Base-by-base conservation (phyloP, 2,797 vertebrate species). In the Sebastes taczanowskii region DNA sequence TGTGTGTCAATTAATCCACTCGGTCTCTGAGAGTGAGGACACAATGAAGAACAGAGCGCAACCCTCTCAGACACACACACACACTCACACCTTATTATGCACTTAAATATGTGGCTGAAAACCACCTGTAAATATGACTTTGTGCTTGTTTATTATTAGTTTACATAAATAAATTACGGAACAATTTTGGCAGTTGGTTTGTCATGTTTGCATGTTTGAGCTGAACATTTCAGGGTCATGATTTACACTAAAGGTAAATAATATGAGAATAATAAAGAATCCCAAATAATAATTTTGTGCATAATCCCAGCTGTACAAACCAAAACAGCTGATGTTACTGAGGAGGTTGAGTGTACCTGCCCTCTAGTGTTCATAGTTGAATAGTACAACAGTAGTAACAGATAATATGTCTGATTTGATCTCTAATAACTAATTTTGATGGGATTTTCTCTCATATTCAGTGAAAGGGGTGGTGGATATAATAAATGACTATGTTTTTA, bases 351-450 rank as follows among this genome's bases (percentile, higher is more conserved):
- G 18, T 46, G 35, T 46, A 46, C 27, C 52, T 78, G 87, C 84
- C 89, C 80, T 71, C 88, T 88, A 68, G 81, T 93, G 90, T 71
- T 83, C 6, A 13, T 42, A 52, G 46, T 16, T 11, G 8, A 32
- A 14, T 58, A 63, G 55, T 86, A 64, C 81, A 84, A 56, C 13
- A 16, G 18, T n/a, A 67, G 32, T 3, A 16, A 16, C 23, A 75
- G 4, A 23, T 2, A 71, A 38, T 53, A 25, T 2, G 11, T 32
- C 4, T 60, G 4, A 20, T 61, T 49, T 30, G 2, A 23, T 20
- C 8, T 29, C 11, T 18, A 29, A 61, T 30, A 23, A 42, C 16
- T 59, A 0, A 34, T 11, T 61, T 67, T 25, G 5, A 59, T 59
- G 38, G 13, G 23, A 49, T 20, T 67, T 59, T 46, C 20, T 52